Conservation (phyloP, 2,888 invertebrate species). For the Gari tellinella region DNA sequence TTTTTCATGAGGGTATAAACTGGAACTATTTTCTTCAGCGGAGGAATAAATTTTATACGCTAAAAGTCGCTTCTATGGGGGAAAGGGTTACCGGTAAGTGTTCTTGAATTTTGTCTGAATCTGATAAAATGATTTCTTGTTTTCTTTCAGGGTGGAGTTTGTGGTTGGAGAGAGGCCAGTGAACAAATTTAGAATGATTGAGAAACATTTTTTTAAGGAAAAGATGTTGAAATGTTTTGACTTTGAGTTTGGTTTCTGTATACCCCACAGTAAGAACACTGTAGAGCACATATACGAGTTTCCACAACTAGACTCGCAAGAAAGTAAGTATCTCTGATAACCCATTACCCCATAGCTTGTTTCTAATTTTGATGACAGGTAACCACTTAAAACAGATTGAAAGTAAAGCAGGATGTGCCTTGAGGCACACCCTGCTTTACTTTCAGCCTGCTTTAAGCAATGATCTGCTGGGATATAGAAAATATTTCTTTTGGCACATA, state of each 20-base stretch:
- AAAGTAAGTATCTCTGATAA: constrained; percentile 88
- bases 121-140: background rate
- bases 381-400: too few relatives aligned
- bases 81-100: background rate
- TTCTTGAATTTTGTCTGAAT: background rate
- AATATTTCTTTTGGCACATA: too few relatives aligned
- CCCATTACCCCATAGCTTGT: too few relatives aligned
- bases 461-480: too few relatives aligned
- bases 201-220: constrained; percentile 97
- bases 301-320: constrained; percentile 93
- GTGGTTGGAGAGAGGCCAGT: constrained; percentile 96
- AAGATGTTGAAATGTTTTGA: constrained; percentile 98
- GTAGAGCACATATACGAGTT: constrained; percentile 99
- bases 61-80: too few relatives aligned
- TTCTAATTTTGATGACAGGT: too few relatives aligned
- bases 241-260: constrained; percentile 99
- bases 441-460: too few relatives aligned
- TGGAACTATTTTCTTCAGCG: too few relatives aligned
- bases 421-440: too few relatives aligned
- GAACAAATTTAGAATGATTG: constrained; percentile 98
- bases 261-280: constrained; percentile 98
- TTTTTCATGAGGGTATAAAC: too few relatives aligned
- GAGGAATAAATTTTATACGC: too few relatives aligned
- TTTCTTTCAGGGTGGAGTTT: constrained; percentile 93
- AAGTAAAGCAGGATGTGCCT: too few relatives aligned